Base-by-base conservation (phyloP, 2,888 invertebrate species). In the Monochamus alternatus region DNA sequence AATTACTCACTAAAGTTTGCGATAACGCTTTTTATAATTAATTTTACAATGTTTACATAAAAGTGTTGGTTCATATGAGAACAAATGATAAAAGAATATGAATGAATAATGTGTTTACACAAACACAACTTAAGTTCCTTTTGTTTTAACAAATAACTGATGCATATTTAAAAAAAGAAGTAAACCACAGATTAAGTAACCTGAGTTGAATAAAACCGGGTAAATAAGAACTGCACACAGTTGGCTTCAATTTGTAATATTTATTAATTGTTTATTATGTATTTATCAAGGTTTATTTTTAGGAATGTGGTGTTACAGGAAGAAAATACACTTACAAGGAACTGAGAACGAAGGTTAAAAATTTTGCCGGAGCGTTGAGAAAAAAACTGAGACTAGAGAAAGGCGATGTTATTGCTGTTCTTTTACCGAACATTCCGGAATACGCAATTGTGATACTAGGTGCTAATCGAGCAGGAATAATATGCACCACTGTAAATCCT, bases 401-500 rank as follows among this genome's bases (percentile, higher is more conserved):
- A 78, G 93, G 93, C 0, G 94, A 96, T 83, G 91, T 93, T 0
- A 87, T 96, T 0, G 94, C 93, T 0, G 82, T 96, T 5, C 91
- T 95, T 84, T 85, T 95, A 73, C 95, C 95, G 0, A 96, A 96
- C 86, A 84, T 93, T 32, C 95, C 96, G 0, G 96, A 96, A 87
- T 94, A 91, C 84, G 92, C 93, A 0, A 89, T 95, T 12, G 91
- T 92, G 1, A 86, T 92, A 9, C 85, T 95, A 83, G 96, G 95
- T 0, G 90, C 92, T 43, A 83, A 94, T 44, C 93, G 93, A 83
- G 95, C 95, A 60, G 95, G 94, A 0, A 89, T 94, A 1, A 85
- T 92, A 10, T 91, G 94, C 3, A 94, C 95, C 0, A 93, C 94
- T 0, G 90, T 95, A 7, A 96, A 96, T 89, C 95, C 95, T 0